Evolutionary conservation across 2,113 vertebrate species (phyloP).

Genomic region (Mellivora capensis): DNA sequence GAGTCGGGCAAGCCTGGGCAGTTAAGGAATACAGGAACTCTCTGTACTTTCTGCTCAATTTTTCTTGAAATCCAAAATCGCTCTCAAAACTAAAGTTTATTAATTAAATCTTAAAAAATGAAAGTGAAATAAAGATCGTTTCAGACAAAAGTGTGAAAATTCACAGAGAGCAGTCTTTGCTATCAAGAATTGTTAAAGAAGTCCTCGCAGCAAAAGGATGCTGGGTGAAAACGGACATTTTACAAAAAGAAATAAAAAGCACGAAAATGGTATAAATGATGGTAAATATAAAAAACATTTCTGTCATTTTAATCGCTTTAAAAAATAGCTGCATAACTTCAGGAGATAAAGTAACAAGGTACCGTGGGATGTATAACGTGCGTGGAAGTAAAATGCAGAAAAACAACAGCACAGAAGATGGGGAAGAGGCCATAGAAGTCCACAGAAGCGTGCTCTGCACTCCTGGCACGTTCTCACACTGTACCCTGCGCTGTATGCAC

Average conservation of each 20-base stretch:
- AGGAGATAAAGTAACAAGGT: neutral
- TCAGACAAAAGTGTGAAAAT: neutral
- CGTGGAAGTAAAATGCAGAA: neutral
- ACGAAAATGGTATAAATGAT: neutral
- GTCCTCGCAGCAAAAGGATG: neutral
- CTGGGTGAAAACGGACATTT: neutral
- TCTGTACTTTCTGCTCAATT: neutral
- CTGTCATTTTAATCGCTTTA: neutral
- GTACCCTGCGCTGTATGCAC: fast-evolving
- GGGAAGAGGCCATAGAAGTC: fast-evolving
- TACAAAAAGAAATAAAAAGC: neutral
- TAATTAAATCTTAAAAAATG: neutral
- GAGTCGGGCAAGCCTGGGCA: neutral
- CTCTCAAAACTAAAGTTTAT: neutral
- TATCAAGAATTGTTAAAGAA: neutral
- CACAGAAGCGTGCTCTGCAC: neutral
- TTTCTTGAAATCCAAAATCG: neutral
- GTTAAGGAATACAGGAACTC: neutral
- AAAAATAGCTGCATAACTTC: neutral
- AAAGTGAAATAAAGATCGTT: neutral
- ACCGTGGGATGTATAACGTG: fast-evolving
- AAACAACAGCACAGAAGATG: neutral
- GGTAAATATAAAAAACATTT: neutral
- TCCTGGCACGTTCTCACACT: fast-evolving
- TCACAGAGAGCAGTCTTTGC: neutral